Evolutionary conservation across 1,140 invertebrate species (phyloP), one percentile per base, ranked within the genome.

Genomic region (Euura saliciscinereae): DNA sequence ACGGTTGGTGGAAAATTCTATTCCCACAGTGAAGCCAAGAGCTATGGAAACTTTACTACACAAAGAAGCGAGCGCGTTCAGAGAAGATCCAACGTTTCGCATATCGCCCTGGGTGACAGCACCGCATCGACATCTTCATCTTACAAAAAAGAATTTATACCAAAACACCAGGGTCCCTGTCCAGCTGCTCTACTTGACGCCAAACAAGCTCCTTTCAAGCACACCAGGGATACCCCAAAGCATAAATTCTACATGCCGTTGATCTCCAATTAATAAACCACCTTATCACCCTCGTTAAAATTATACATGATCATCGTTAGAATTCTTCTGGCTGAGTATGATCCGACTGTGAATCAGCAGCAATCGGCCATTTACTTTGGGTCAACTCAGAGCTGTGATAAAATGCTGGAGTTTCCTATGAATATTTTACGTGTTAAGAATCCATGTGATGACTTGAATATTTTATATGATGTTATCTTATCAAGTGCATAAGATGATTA

Each of bases 221-320:
- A 95, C 78, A 94, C 94, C 2, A 90, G 94, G 73, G 93, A 95
- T 81, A 94, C 94, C 1, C 92, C 90, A 66, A 92, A 94, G 80
- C 94, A 96, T 80, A 95, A 94, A 81, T 96, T 95, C 82, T 96
- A 95, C 79, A 89, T 93, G 81, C 90, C 93, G 0, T 80, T 88
- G 11, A 77, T 88, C 4, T 83, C 84, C 4, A 83, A 81, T 44
- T 67, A 43, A 76, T 69, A n/a, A 72, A 74, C 65, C 71, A 64
- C 45, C 6, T 67, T 67, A 44, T 28, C 66, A 42, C 8, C 28
- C 28, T 42, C 28, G 8, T 42, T 28, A 6, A 1, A 11, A 42
- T 42, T 13, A 28, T 43, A 67, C 66, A 44, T 28, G 10, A 43
- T 10, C 0, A 10, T 42, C 10, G 66, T 67, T n/a, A 42, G 8